phyloP scores from a whole-genome alignment of 2,113 vertebrate species.

The Pristiophorus japonicus region DNA sequence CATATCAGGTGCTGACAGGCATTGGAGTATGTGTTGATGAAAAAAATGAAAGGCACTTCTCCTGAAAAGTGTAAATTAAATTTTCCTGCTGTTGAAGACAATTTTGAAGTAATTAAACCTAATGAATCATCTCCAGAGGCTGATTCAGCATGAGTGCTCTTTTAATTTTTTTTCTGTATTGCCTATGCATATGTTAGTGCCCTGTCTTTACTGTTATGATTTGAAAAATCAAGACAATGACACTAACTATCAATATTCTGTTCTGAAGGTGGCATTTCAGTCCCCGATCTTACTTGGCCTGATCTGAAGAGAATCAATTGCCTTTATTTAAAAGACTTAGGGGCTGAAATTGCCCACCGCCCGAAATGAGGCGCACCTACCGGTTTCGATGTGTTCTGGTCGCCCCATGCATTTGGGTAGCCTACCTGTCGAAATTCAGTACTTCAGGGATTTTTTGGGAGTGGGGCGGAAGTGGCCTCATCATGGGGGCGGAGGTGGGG shows the following conservation, averaged over 20 bases:
- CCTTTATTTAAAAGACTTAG: neutral
- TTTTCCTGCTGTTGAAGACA: neutral
- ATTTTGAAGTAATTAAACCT: neutral
- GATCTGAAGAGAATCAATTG: neutral
- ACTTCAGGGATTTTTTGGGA: too few relatives aligned
- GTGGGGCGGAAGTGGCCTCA: too few relatives aligned
- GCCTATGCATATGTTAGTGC: neutral
- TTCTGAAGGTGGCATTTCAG: neutral
- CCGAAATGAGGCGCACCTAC: too few relatives aligned
- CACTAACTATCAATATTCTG: neutral
- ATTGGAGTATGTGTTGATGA: neutral
- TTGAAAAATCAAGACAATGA: neutral
- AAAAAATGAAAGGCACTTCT: neutral
- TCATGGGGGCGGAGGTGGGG: too few relatives aligned
- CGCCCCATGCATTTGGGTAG: too few relatives aligned
- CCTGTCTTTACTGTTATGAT: neutral
- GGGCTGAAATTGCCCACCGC: too few relatives aligned
- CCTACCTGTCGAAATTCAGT: too few relatives aligned
- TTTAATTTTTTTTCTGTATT: neutral
- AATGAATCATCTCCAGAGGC: neutral
- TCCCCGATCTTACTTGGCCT: neutral
- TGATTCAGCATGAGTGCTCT: slow-evolving; percentile 7
- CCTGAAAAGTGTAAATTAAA: neutral
- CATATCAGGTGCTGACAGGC: neutral
- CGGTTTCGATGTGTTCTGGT: too few relatives aligned